Conservation (phyloP, 2,113 vertebrate species). For the Oreochromis niloticus region DNA sequence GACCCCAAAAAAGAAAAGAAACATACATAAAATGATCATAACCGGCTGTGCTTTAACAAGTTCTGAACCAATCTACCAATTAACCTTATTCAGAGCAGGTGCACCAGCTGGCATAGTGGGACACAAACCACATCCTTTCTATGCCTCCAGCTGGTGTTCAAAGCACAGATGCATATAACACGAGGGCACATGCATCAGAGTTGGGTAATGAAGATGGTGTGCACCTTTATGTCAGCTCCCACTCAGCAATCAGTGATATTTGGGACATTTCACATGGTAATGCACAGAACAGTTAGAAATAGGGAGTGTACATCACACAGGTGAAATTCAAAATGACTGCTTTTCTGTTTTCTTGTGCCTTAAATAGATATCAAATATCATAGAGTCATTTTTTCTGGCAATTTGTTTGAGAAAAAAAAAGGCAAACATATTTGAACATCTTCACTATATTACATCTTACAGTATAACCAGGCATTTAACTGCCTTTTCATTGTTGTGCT, state of each 20-base stretch:
- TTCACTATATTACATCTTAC: neutral
- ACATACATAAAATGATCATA: neutral
- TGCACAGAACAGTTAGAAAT: neutral
- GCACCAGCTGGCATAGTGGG: conserved; percentile 31
- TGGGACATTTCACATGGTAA: neutral
- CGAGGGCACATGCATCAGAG: neutral
- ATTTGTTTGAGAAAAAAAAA: neutral
- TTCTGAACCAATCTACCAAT: conserved; percentile 41
- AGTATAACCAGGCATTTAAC: neutral
- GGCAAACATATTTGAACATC: neutral
- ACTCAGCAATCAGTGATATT: conserved; percentile 1
- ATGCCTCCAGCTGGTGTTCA: conserved; percentile 41
- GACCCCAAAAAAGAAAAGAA: neutral
- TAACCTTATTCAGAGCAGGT: conserved; percentile 43
- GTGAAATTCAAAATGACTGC: neutral
- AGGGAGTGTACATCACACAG: neutral
- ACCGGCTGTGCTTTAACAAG: conserved; percentile 28
- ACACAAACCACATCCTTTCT: neutral
- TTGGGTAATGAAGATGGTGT: neutral
- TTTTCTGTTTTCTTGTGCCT: neutral
- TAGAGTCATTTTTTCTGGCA: neutral
- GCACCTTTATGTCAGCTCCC: neutral
- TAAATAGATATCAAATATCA: neutral
- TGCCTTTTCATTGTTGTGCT: neutral
- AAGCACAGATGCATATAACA: neutral